A percentile compares a stretch with the other conserved stretches of the same genome.
Evolutionary conservation across 1,140 invertebrate genomes (phyloP).

Genomic region (Bombus difficillimus): DNA sequence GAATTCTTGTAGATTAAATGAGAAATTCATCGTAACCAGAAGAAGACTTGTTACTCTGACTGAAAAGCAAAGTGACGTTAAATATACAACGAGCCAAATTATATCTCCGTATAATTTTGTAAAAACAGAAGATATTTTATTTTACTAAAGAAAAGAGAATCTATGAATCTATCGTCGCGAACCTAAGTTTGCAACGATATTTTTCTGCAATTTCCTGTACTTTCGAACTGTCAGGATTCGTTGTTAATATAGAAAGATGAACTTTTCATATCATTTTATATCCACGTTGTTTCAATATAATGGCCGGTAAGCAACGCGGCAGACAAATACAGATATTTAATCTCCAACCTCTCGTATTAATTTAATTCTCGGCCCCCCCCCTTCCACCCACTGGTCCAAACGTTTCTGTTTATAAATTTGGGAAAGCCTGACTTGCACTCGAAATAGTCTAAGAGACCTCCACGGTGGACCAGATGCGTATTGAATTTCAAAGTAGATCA

Average conservation of each 20-base stretch:
- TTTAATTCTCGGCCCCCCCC: slow-evolving; percentile 59
- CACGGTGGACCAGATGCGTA: slow-evolving; percentile 63
- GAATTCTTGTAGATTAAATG: background rate
- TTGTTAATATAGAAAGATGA: background rate
- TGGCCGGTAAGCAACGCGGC: background rate
- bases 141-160: background rate
- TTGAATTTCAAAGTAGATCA: slow-evolving; percentile 74
- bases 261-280: background rate
- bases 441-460: slow-evolving; percentile 78
- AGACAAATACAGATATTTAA: slow-evolving; percentile 65
- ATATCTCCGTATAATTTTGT: background rate
- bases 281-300: background rate
- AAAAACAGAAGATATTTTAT: background rate
- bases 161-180: background rate
- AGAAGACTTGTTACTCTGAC: background rate
- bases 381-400: slow-evolving; percentile 58
- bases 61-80: background rate
- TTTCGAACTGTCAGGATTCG: background rate
- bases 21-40: background rate
- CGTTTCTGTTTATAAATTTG: slow-evolving; percentile 79
- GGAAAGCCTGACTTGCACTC: slow-evolving; percentile 76
- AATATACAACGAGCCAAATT: background rate
- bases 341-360: slow-evolving; percentile 75
- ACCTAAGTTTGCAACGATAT: too few relatives aligned
- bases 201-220: background rate